Evolutionary conservation across 2,888 invertebrate genomes (phyloP).

Genomic region (Netelia melanura): DNA sequence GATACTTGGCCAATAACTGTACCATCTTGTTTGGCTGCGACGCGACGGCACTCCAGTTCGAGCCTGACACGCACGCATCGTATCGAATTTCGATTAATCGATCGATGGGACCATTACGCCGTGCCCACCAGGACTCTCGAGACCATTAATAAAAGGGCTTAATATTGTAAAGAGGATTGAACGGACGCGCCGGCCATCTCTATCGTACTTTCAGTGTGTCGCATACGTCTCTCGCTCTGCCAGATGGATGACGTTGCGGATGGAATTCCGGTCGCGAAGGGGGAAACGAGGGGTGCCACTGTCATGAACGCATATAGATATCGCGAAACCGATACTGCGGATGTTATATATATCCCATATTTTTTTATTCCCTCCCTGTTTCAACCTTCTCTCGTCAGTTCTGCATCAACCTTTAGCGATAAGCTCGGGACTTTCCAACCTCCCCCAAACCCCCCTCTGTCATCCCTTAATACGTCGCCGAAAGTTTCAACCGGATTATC

Average conservation of each 20-base stretch:
- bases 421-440: conserved; percentile 40
- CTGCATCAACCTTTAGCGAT: conserved; percentile 29
- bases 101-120: conserved; percentile 78
- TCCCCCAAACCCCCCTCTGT: neutral
- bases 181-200: conserved; percentile 48
- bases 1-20: conserved; percentile 46
- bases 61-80: conserved; percentile 53
- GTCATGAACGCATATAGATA: neutral
- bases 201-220: conserved; percentile 33
- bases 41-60: neutral
- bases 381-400: neutral
- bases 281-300: neutral
- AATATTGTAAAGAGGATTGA: conserved; percentile 81
- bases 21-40: neutral
- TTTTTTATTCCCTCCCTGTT: conserved; percentile 1
- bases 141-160: conserved; percentile 83
- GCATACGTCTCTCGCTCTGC: conserved; percentile 60
- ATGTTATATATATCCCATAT: conserved; percentile 16
- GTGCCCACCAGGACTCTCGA: conserved; percentile 68
- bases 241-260: conserved; percentile 76
- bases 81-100: conserved; percentile 85
- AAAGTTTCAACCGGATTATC: conserved; percentile 35
- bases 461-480: conserved; percentile 1
- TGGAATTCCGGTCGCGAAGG: conserved; percentile 22
- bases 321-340: conserved; percentile 5